phyloP scores from a whole-genome alignment of 1,140 invertebrate genomes.

The Coenobita brevimanus region DNA sequence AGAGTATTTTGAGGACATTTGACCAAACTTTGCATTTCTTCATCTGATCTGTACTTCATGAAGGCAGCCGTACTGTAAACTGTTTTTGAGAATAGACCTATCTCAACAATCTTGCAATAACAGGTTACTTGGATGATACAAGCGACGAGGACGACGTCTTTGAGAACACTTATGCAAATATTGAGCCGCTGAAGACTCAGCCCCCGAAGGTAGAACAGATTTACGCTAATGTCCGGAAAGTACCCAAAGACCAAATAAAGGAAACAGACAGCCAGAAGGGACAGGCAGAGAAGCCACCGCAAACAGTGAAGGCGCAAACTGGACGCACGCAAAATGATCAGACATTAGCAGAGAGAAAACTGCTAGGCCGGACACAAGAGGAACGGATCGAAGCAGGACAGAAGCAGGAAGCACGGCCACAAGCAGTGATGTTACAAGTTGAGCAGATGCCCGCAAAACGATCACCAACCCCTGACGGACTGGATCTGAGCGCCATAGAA shows the following conservation, averaged over 20 bases:
- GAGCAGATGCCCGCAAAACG: background rate
- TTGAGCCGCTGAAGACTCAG: constrained; percentile 2
- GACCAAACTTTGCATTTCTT: too few species aligned
- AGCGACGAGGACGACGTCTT: constrained; percentile 54
- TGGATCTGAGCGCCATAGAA: background rate
- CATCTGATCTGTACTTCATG: too few species aligned
- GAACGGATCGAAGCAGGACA: too few species aligned
- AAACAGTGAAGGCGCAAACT: too few species aligned
- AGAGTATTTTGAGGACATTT: too few species aligned
- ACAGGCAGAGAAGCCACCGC: too few species aligned
- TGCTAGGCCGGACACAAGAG: too few species aligned
- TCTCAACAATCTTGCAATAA: background rate
- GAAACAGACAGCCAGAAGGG: background rate
- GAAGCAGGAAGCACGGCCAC: too few species aligned
- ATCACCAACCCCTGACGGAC: background rate
- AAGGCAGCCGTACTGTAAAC: too few species aligned
- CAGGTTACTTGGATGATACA: constrained; percentile 1
- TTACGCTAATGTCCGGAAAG: constrained; percentile 36
- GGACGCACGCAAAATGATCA: too few species aligned
- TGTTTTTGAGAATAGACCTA: too few species aligned
- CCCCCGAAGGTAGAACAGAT: constrained; percentile 8
- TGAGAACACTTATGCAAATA: constrained; percentile 47
- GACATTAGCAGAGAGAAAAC: too few species aligned
- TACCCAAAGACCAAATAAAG: background rate
- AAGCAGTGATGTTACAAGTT: background rate